Evolutionary conservation across 1,140 invertebrate species (phyloP), one percentile per base, ranked within the genome.

Genomic region (Zaprionus lachaisei): DNA sequence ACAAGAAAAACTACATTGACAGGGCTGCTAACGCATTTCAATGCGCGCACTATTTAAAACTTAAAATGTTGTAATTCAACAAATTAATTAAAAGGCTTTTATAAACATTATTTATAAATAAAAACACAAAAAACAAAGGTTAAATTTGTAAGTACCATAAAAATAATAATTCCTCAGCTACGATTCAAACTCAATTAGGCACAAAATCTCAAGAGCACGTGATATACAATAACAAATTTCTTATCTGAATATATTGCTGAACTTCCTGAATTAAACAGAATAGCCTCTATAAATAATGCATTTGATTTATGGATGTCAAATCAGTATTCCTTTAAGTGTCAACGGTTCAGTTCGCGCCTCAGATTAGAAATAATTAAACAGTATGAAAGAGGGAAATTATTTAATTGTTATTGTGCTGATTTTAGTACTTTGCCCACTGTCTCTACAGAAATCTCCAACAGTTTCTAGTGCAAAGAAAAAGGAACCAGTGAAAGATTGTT

Each of bases 201-300:
- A 38, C 24, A 60, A 41, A 47, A 65, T 65, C 26, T 66, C 37
- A 61, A 76, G 61, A 55, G 44, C 73, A 75, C 34, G 63, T 58
- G 38, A 14, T 55, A 9, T 37, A 28, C 37, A 28, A 11, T 24
- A 66, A 11, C n/a, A 12, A 60, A 47, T 12, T 60, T 55, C 69
- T 76, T 76, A 76, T 76, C 73, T 37, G 15, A 22, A 5, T 12
- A 26, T 6, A 20, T 6, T 26, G 6, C 34, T 63, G 4, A 58
- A 54, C 73, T 76, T 76, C 73, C 73, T 72, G 61, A 72, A 37
- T 65, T 51, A 20, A 41, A n/a, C 41, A 20, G 5, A 54, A 44
- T 24, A 37, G 9, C 51, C 41, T 41, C 41, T 58, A 64, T 75
- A 64, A 70, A 74, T 51, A 47, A 63, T n/a, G 34, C 34, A 75